A percentile compares a stretch with the other conserved stretches of the same genome.
Evolutionary conservation across 1,140 invertebrate genomes (phyloP).

Genomic region (Trissolcus basalis): DNA sequence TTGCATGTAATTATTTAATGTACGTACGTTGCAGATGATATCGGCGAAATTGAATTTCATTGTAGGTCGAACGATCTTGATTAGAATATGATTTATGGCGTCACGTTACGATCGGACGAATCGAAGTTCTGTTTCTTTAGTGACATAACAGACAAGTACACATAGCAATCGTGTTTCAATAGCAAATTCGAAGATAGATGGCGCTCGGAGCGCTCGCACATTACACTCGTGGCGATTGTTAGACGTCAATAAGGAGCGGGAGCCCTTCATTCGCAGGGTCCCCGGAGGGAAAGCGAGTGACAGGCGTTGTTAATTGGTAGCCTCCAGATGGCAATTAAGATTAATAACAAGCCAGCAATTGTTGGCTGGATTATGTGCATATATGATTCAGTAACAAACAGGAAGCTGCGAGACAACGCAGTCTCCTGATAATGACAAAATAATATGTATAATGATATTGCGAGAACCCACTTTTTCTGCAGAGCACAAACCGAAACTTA

Average conservation of each 20-base stretch:
- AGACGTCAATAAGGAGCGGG: slow-evolving; percentile 62
- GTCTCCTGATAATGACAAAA: slow-evolving; percentile 54
- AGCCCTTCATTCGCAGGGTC: slow-evolving; percentile 43
- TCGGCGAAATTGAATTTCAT: slow-evolving; percentile 42
- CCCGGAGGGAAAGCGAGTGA: slow-evolving; percentile 61
- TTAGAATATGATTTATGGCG: slow-evolving; percentile 39
- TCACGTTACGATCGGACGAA: slow-evolving; percentile 4
- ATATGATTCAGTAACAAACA: slow-evolving; percentile 38
- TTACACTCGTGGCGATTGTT: slow-evolving; percentile 60
- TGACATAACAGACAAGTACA: slow-evolving; percentile 13
- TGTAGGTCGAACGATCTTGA: slow-evolving; percentile 33
- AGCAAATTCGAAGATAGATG: slow-evolving; percentile 29
- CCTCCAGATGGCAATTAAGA: slow-evolving; percentile 73
- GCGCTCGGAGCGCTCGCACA: slow-evolving; percentile 32
- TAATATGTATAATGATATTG: slow-evolving; percentile 62
- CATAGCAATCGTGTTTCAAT: neutral
- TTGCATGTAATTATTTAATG: slow-evolving; percentile 37
- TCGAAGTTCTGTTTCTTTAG: slow-evolving; percentile 18
- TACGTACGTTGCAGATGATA: slow-evolving; percentile 21
- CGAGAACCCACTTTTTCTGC: no score
- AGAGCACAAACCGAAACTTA: slow-evolving; percentile 24
- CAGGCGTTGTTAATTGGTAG: slow-evolving; percentile 73
- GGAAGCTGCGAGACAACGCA: slow-evolving; percentile 40
- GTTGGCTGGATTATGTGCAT: slow-evolving; percentile 39
- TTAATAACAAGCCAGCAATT: slow-evolving; percentile 67